Conservation (phyloP, 2,113 vertebrate species). For the Etia nguti region DNA sequence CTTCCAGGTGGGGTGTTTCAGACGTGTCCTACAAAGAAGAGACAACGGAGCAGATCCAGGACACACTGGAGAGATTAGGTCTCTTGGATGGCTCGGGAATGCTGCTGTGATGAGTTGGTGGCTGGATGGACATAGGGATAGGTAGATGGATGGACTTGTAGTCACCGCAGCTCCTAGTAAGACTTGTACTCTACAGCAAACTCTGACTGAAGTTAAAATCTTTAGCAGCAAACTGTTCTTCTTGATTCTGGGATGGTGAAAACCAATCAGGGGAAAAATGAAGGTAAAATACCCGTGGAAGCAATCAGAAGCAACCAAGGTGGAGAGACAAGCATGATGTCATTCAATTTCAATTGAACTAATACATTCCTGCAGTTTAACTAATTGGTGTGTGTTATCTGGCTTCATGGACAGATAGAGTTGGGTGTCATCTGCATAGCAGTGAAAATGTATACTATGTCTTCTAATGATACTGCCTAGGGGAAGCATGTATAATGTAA, state of each 20-base stretch:
- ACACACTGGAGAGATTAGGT: background rate
- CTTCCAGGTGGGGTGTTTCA: background rate
- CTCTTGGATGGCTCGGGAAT: background rate
- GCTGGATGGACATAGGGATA: background rate
- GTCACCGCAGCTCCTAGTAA: background rate
- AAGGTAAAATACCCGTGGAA: background rate
- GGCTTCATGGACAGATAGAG: no score
- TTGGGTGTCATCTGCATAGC: no score
- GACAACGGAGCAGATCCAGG: background rate
- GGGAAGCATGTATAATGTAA: no score
- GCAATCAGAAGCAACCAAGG: background rate
- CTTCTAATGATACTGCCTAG: no score
- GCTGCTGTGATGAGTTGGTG: background rate
- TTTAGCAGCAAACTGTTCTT: background rate
- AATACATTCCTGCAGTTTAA: no score
- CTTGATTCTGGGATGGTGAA: background rate
- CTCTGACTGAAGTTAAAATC: background rate
- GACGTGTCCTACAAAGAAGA: accelerated
- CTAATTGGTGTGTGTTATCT: no score
- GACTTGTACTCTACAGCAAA: background rate
- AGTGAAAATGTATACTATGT: no score
- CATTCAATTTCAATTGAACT: no score
- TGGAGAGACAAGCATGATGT: background rate
- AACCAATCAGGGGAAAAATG: background rate
- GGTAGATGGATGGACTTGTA: background rate